Conservation (phyloP, 2,113 vertebrate genomes). For the Strigops habroptila region DNA sequence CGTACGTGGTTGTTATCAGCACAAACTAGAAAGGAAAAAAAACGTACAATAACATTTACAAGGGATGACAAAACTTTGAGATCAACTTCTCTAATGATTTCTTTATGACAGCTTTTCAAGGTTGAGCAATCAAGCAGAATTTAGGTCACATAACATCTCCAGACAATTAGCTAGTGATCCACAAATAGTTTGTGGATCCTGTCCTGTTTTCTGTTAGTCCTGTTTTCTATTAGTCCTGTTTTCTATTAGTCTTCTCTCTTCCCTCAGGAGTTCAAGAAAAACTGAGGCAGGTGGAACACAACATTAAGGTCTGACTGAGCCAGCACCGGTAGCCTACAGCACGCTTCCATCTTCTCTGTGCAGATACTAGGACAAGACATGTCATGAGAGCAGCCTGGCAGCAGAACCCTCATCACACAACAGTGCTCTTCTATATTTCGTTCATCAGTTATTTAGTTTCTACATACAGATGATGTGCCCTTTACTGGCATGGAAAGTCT, state of each 20-base stretch:
- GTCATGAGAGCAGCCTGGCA: neutral
- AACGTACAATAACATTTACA: neutral
- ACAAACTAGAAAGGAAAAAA: slow-evolving; percentile 80
- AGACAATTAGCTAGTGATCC: neutral
- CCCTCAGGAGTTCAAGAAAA: neutral
- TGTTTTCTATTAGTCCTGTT: neutral
- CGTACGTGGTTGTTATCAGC: slow-evolving; percentile 97
- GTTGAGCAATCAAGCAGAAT: neutral
- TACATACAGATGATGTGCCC: neutral
- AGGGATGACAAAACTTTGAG: neutral
- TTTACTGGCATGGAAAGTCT: neutral
- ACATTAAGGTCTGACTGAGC: neutral
- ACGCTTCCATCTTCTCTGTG: neutral
- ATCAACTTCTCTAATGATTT: neutral
- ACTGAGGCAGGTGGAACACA: neutral
- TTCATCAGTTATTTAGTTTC: neutral
- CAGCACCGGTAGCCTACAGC: neutral
- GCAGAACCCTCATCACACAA: neutral
- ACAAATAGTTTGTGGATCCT: neutral
- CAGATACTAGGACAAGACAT: neutral
- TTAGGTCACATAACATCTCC: neutral
- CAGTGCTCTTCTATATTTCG: neutral
- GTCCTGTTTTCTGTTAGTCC: neutral
- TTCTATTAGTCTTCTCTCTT: neutral
- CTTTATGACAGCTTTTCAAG: neutral